Evolutionary conservation across 2,113 vertebrate genomes (phyloP).

Genomic region (Macaca fascicularis): DNA sequence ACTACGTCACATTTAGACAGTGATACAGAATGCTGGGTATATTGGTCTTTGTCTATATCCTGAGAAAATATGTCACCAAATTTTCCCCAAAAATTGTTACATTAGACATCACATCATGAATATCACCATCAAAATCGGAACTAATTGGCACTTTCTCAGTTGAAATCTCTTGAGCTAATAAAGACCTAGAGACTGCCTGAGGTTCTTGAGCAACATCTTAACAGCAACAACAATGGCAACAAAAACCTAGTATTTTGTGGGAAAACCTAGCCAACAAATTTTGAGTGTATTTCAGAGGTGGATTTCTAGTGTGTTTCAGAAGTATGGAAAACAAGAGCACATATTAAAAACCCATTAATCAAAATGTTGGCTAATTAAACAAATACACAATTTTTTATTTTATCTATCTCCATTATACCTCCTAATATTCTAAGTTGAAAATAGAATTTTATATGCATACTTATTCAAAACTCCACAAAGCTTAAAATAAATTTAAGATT

Average conservation of each 20-base stretch:
- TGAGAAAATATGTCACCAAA: constrained; percentile 31
- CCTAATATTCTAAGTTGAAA: not conserved
- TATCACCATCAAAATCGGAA: constrained; percentile 58
- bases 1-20: constrained; percentile 1
- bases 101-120: constrained; percentile 37
- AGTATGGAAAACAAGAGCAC: not conserved
- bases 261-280: not conserved
- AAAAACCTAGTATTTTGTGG: not conserved
- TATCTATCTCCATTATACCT: not conserved
- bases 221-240: not conserved
- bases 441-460: not conserved
- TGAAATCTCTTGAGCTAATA: constrained; percentile 50
- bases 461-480: not conserved
- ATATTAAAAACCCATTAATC: not conserved
- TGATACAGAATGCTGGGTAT: not conserved
- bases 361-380: not conserved
- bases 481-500: constrained; percentile 29
- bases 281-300: not conserved
- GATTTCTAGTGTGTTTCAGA: not conserved
- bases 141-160: constrained; percentile 54
- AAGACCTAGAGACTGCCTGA: constrained; percentile 14
- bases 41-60: not conserved
- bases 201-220: not conserved
- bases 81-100: not conserved
- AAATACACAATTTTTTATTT: not conserved